Conservation (phyloP, 35 echinoderm and acorn worm species). For the Lytechinus pictus region DNA sequence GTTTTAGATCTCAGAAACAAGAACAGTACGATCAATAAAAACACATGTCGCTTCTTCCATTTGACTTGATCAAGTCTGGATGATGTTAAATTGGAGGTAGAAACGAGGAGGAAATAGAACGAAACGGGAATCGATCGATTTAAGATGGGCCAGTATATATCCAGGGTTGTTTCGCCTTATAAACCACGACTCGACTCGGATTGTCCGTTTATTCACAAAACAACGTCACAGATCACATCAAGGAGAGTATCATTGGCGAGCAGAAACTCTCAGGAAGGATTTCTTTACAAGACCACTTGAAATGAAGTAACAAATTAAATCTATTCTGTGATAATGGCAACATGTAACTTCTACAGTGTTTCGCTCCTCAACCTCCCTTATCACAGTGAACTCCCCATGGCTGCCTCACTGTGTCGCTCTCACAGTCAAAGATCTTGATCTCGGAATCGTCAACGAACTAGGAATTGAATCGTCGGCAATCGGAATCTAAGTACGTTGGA, state of each 20-base stretch:
- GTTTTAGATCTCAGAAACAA: neutral
- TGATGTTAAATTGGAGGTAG: neutral
- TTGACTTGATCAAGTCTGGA: neutral
- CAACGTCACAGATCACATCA: neutral
- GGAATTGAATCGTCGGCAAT: neutral
- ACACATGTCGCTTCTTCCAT: neutral
- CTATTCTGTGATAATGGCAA: neutral
- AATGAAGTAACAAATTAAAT: neutral
- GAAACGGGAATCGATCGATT: neutral
- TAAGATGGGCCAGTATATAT: neutral
- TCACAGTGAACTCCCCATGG: neutral
- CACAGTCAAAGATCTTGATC: neutral
- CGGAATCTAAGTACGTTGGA: neutral
- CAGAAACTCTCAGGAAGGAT: neutral
- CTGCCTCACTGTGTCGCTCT: neutral
- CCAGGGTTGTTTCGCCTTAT: neutral
- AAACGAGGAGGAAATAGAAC: neutral
- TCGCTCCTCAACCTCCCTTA: neutral
- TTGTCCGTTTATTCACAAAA: neutral
- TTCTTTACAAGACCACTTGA: neutral
- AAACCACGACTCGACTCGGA: neutral
- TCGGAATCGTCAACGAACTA: neutral
- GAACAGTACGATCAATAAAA: neutral
- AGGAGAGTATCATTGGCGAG: neutral
- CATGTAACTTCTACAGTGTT: neutral